Conservation (phyloP, 1,140 invertebrate genomes). For the Parapsyche elsis region DNA sequence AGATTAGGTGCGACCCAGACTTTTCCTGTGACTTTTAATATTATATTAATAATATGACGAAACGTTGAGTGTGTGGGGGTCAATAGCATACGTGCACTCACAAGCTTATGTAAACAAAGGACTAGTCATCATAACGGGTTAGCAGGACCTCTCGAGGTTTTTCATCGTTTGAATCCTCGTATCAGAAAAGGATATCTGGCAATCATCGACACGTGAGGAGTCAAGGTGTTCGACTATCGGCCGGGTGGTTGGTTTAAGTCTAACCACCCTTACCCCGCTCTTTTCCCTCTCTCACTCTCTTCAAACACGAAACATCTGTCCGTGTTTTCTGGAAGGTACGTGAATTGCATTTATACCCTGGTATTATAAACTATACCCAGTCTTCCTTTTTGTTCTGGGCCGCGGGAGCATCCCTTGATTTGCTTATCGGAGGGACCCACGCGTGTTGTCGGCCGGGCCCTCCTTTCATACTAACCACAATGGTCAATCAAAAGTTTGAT, state of each 20-base stretch:
- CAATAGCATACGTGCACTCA: no score
- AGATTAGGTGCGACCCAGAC: no score
- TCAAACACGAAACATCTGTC: slow-evolving; percentile 49
- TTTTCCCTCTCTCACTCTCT: slow-evolving; percentile 6
- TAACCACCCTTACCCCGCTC: slow-evolving; percentile 33
- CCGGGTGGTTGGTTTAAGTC: slow-evolving; percentile 22
- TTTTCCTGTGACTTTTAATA: no score
- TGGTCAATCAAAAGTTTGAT: no score
- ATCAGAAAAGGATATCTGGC: slow-evolving; percentile 36
- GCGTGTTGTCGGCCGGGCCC: background rate
- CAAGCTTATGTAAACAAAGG: slow-evolving; percentile 33
- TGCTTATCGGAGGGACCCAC: background rate
- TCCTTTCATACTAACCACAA: no score
- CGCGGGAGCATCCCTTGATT: background rate
- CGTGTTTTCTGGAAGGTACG: slow-evolving; percentile 48
- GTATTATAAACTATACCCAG: background rate
- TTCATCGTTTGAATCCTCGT: background rate
- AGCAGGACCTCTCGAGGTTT: slow-evolving; percentile 5
- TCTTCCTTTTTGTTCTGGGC: background rate
- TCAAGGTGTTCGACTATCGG: slow-evolving; percentile 44
- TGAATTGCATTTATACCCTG: slow-evolving; percentile 46
- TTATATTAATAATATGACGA: no score
- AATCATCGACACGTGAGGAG: slow-evolving; percentile 29
- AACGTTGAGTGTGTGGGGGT: no score
- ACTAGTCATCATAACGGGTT: slow-evolving; percentile 48